Conservation (phyloP, 2,888 invertebrate species). For the Balanococcus diminutus region DNA sequence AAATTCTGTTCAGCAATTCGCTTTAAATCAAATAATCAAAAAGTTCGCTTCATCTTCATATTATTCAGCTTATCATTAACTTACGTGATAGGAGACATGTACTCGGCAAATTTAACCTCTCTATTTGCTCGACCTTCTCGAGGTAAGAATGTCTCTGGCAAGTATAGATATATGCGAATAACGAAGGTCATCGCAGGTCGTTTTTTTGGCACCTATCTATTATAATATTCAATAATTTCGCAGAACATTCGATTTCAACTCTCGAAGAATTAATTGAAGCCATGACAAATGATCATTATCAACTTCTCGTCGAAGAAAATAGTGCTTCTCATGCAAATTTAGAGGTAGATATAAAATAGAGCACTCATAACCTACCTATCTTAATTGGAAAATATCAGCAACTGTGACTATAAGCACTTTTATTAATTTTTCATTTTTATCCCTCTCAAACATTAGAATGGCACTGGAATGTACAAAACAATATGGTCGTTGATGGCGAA, state of each 20-base stretch:
- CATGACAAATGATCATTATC: constrained; percentile 70
- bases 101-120: constrained; percentile 78
- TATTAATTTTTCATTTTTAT: no score
- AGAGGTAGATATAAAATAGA: constrained; percentile 61
- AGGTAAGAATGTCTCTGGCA: constrained; percentile 60
- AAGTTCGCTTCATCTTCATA: constrained; percentile 72
- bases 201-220: neutral
- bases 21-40: constrained; percentile 69
- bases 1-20: constrained; percentile 64
- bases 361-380: neutral
- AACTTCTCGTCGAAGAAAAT: constrained; percentile 74
- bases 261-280: constrained; percentile 70
- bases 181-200: neutral
- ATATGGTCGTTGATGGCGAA: constrained; percentile 72
- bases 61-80: constrained; percentile 76
- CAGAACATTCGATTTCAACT: constrained; percentile 72
- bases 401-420: neutral
- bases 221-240: neutral
- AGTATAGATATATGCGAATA: neutral
- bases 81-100: constrained; percentile 79
- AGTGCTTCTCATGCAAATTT: constrained; percentile 75
- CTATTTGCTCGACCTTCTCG: constrained; percentile 74
- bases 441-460: no score
- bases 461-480: constrained; percentile 74
- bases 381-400: neutral